These are phyloP conservation scores for Propithecus deckenii DNA, from an alignment of 2,797 vertebrate genomes.

Conservation along the genomic window DNA sequence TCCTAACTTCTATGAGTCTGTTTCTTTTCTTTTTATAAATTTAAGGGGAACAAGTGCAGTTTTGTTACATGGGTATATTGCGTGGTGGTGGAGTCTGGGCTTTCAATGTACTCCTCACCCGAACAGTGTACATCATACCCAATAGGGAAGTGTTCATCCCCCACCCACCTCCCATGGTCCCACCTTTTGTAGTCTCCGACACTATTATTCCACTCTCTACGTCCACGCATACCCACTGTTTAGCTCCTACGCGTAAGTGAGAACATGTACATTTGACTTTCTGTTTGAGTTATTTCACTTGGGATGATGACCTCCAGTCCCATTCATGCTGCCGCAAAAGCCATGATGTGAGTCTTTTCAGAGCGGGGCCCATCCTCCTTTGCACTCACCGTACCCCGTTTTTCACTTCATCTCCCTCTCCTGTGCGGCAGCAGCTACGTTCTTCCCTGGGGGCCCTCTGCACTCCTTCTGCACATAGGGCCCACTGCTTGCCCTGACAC, in stretches of 20 bases:
- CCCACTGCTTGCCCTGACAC: neutral
- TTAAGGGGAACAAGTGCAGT: neutral
- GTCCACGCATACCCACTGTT: neutral
- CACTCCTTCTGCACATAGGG: neutral
- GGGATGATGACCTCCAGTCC: neutral
- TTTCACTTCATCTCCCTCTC: neutral
- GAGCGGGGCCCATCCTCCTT: neutral
- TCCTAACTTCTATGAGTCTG: neutral
- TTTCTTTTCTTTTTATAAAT: neutral
- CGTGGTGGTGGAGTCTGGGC: neutral
- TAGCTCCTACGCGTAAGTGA: neutral
- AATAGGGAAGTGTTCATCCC: neutral
- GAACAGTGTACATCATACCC: neutral
- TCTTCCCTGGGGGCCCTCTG: neutral
- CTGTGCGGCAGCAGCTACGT: too few relatives aligned
- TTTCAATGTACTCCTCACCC: neutral
- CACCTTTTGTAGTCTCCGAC: neutral
- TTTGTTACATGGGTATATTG: neutral
- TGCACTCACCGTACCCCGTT: neutral
- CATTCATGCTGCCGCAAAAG: neutral
- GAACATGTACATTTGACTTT: neutral
- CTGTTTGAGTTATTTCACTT: neutral
- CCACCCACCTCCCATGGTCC: neutral
- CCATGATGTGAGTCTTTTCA: neutral
- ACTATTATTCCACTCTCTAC: neutral